Conservation (phyloP, 2,797 vertebrate genomes). For the Malacoctenus gilli region DNA sequence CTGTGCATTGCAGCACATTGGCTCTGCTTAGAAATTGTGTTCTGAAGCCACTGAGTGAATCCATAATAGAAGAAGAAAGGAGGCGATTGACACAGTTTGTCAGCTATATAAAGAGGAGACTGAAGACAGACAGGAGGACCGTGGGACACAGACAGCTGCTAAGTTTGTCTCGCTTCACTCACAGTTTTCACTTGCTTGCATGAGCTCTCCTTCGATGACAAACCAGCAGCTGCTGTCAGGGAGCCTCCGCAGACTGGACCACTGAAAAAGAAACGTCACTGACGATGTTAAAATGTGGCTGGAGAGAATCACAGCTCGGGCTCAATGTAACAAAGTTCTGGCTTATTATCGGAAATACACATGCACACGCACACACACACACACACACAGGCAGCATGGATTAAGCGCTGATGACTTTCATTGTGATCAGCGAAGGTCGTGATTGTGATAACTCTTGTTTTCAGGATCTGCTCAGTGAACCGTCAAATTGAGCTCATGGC, state of each 20-base stretch:
- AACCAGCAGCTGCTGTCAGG: not conserved
- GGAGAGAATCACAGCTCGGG: constrained; percentile 15
- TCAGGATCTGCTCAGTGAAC: constrained; percentile 1
- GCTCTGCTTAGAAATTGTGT: too few species aligned
- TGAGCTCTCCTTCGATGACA: not conserved
- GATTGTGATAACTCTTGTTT: not conserved
- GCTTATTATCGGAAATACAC: too few species aligned
- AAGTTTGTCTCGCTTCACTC: too few species aligned
- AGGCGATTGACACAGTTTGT: too few species aligned
- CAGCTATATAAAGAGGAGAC: too few species aligned
- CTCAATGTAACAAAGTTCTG: constrained; percentile 24
- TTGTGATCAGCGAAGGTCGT: not conserved
- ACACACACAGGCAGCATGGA: not conserved
- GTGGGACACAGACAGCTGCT: too few species aligned
- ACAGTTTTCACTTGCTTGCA: too few species aligned
- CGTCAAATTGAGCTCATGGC: not conserved
- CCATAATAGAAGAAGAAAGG: too few species aligned
- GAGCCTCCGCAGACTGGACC: constrained; percentile 21
- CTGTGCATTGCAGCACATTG: too few species aligned
- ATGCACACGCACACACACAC: too few species aligned
- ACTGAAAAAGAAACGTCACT: constrained; percentile 29
- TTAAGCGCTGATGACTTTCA: constrained; percentile 21
- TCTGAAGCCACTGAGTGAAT: too few species aligned
- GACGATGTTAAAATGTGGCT: constrained; percentile 34
- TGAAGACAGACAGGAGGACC: too few species aligned